Percentiles rank a stretch among this genome's conserved stretches.
phyloP scores from a whole-genome alignment of 2,888 invertebrate genomes.

The Coecobrya sp. region DNA sequence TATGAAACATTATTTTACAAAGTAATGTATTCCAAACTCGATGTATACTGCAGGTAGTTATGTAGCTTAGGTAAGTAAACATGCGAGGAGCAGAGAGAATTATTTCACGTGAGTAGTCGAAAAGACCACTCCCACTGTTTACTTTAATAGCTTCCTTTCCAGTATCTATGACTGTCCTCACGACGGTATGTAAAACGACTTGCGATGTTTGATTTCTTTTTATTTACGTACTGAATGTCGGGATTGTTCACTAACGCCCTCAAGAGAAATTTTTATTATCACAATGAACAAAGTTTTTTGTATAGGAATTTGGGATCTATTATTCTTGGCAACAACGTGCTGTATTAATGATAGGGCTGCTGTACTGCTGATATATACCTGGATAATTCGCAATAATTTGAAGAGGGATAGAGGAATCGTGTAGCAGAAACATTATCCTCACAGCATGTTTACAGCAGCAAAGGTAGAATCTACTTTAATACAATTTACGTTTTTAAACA shows the following conservation, averaged over 20 bases:
- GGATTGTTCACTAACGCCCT: constrained; percentile 33
- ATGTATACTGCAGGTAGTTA: not conserved
- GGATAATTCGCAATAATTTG: constrained; percentile 49
- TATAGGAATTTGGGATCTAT: too few relatives aligned
- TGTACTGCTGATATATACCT: not conserved
- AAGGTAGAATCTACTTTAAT: not conserved
- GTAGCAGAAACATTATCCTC: not conserved
- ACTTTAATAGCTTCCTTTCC: constrained; percentile 49
- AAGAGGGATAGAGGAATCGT: not conserved
- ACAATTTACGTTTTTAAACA: constrained; percentile 55
- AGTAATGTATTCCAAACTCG: not conserved
- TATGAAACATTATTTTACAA: not conserved
- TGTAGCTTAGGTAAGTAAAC: not conserved
- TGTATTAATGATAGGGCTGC: not conserved
- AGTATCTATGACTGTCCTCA: not conserved
- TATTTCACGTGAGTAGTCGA: not conserved
- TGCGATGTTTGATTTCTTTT: constrained; percentile 35
- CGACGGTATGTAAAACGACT: not conserved
- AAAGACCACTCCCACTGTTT: constrained; percentile 39
- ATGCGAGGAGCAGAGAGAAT: not conserved
- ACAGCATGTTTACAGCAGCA: constrained; percentile 30
- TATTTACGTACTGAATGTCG: constrained; percentile 19
- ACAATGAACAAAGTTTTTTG: not conserved
- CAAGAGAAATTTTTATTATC: constrained; percentile 13
- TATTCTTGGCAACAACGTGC: not conserved